Evolutionary conservation across 2,113 vertebrate species (phyloP).

Genomic region (Aviceda subcristata): DNA sequence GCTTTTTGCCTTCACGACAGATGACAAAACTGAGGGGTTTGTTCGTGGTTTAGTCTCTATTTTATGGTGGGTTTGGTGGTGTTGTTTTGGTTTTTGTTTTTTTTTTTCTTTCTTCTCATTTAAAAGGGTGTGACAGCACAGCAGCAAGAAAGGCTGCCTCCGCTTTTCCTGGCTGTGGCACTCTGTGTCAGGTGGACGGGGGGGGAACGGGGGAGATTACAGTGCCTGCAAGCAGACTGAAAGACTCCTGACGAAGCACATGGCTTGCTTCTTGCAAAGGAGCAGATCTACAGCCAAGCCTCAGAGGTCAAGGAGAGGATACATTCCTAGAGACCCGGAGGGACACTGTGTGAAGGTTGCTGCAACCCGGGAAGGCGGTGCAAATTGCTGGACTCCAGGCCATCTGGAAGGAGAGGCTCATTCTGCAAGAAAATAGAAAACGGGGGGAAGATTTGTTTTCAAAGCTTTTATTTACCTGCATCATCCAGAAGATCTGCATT

Average conservation of each 20-base stretch:
- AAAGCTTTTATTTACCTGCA: background rate
- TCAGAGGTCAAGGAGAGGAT: constrained; percentile 49
- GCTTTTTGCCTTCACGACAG: background rate
- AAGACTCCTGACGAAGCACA: constrained; percentile 38
- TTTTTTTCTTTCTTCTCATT: background rate
- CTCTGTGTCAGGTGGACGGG: background rate
- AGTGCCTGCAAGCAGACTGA: background rate
- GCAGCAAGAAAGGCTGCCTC: background rate
- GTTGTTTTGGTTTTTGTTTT: background rate
- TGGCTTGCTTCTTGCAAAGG: background rate
- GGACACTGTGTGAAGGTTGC: background rate
- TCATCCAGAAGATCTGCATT: background rate
- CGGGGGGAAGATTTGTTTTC: background rate
- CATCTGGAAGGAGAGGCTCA: constrained; percentile 31
- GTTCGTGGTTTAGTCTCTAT: background rate
- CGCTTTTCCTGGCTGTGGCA: background rate
- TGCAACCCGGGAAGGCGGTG: background rate
- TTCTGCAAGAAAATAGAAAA: background rate
- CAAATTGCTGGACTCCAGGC: background rate
- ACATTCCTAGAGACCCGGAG: constrained; percentile 59
- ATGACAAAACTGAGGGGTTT: background rate
- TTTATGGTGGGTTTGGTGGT: background rate
- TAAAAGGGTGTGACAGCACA: background rate
- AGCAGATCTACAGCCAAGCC: constrained; percentile 2
- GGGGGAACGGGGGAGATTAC: background rate